phyloP scores from a whole-genome alignment of 2,113 vertebrate species.

The Nerophis ophidion region DNA sequence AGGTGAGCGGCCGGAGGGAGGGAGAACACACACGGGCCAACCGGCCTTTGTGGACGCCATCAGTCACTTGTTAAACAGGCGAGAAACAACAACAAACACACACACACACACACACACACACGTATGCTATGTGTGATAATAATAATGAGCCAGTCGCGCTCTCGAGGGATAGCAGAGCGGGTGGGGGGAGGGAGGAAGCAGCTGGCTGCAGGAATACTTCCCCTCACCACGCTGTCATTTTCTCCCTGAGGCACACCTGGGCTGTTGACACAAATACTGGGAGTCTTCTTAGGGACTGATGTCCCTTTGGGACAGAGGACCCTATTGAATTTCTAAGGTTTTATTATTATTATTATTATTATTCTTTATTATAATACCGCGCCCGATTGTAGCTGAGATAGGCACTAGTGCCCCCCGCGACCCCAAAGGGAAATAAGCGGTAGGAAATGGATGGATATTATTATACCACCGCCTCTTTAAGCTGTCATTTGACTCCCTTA shows the following conservation, averaged over 20 bases:
- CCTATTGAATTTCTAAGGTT: too few relatives aligned
- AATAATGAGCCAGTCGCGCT: constrained; percentile 29
- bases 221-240: constrained; percentile 57
- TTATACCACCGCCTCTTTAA: too few relatives aligned
- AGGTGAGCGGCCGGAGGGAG: constrained; percentile 47
- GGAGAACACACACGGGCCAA: constrained; percentile 28
- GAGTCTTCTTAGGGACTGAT: too few relatives aligned
- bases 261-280: constrained; percentile 29
- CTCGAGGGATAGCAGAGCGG: constrained; percentile 29
- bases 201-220: constrained; percentile 61
- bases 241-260: constrained; percentile 58
- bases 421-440: too few relatives aligned
- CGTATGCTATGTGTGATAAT: constrained; percentile 36
- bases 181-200: constrained; percentile 45
- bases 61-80: constrained; percentile 43
- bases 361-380: too few relatives aligned
- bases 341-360: too few relatives aligned
- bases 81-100: constrained; percentile 30
- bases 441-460: too few relatives aligned
- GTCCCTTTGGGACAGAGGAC: too few relatives aligned
- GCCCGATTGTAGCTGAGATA: too few relatives aligned
- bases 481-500: too few relatives aligned
- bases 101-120: constrained; percentile 25
- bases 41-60: constrained; percentile 19
- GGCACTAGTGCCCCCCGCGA: too few relatives aligned